Evolutionary conservation across 35 echinoderm and acorn worm genomes (phyloP).

Genomic region (Ophiothrix spiculata): DNA sequence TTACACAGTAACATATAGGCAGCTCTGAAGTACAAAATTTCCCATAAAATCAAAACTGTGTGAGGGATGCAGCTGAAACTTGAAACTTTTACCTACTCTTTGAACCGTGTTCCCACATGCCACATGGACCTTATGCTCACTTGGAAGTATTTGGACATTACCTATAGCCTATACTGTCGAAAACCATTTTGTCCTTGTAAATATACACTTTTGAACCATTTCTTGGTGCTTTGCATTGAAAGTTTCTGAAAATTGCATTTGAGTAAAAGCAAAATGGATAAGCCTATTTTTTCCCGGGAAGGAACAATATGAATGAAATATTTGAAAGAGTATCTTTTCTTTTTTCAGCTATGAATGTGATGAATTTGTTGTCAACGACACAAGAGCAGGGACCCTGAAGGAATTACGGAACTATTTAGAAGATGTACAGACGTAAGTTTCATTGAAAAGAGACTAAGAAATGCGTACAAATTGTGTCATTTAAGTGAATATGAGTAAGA

Average conservation of each 20-base stretch:
- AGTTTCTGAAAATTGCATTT: background rate
- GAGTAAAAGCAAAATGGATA: background rate
- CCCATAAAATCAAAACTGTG: too few relatives aligned
- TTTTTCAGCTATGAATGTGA: constrained; percentile 64
- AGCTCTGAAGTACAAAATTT: too few relatives aligned
- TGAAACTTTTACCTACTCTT: too few relatives aligned
- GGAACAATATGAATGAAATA: background rate
- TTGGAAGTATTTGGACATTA: too few relatives aligned
- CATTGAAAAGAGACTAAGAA: too few relatives aligned
- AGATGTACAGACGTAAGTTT: constrained; percentile 56
- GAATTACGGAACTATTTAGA: constrained; percentile 48
- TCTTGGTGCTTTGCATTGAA: background rate
- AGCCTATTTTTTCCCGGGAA: background rate
- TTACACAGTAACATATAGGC: too few relatives aligned
- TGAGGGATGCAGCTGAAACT: too few relatives aligned
- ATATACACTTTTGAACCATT: background rate
- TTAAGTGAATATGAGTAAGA: too few relatives aligned
- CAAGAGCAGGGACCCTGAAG: constrained; percentile 59
- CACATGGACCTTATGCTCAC: too few relatives aligned
- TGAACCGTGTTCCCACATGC: too few relatives aligned
- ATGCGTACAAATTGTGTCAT: too few relatives aligned
- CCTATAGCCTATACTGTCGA: background rate
- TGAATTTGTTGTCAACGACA: constrained; percentile 68
- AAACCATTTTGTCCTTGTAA: background rate
- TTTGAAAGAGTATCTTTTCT: constrained; percentile 8